Percentiles rank a stretch among this genome's conserved stretches.
Evolutionary conservation across 2,113 vertebrate genomes (phyloP).

Genomic region (Ifrita kowaldi): DNA sequence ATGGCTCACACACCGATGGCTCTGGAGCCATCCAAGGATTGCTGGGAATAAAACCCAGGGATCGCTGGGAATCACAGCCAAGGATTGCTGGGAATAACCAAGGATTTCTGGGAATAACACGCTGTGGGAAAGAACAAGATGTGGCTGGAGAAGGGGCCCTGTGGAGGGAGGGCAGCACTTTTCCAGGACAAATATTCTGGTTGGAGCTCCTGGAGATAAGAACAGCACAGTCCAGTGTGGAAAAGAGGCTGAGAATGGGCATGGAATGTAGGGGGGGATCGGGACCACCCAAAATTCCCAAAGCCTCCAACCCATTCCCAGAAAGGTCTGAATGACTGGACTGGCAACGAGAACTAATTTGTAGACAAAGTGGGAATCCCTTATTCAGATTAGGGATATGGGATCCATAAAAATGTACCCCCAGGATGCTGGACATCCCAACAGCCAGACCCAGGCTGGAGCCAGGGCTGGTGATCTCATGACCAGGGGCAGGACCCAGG

Average conservation of each 20-base stretch:
- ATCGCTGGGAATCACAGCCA: not conserved
- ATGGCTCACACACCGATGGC: rapidly evolving
- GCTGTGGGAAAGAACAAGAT: not conserved
- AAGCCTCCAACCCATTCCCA: not conserved
- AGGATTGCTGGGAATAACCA: not conserved
- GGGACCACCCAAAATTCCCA: not conserved
- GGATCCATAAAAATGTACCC: rapidly evolving
- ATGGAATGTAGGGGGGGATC: not conserved
- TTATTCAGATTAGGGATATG: not conserved
- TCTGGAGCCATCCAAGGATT: not conserved
- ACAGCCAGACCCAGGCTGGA: rapidly evolving
- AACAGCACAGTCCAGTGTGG: not conserved
- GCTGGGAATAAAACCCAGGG: not conserved
- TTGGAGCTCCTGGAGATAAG: not conserved
- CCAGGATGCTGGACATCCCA: not conserved
- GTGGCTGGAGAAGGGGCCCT: not conserved
- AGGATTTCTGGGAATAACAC: not conserved
- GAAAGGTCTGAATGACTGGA: not conserved
- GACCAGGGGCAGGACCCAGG: not conserved
- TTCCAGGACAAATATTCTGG: not conserved
- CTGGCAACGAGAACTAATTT: not conserved
- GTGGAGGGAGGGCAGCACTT: not conserved
- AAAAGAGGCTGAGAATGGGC: not conserved
- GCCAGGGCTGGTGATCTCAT: not conserved
- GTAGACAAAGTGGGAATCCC: not conserved